A percentile compares a stretch with the other conserved stretches of the same genome.
phyloP scores from a whole-genome alignment of 2,888 invertebrate genomes.

The Gerris lacustris region DNA sequence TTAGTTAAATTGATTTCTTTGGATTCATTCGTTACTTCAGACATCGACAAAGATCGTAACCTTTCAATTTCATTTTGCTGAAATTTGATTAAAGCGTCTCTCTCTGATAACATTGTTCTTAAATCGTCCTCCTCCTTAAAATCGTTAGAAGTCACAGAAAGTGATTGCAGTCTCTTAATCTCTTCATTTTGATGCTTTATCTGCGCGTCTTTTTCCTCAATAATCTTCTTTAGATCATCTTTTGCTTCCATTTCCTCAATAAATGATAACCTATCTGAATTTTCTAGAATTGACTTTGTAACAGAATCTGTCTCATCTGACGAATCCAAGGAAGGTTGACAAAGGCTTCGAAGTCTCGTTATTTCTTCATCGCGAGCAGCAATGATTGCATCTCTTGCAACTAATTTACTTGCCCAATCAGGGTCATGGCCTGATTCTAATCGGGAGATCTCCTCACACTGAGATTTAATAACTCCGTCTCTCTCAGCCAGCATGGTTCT shows the following conservation, averaged over 20 bases:
- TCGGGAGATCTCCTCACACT: slow-evolving; percentile 55
- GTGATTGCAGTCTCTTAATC: slow-evolving; percentile 1
- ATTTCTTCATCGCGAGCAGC: slow-evolving; percentile 2
- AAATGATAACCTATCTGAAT: neutral
- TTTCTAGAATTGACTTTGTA: neutral
- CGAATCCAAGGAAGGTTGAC: neutral
- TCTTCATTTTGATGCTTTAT: neutral
- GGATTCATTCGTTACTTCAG: neutral
- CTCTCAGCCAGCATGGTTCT: slow-evolving; percentile 54
- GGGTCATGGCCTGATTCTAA: slow-evolving; percentile 37
- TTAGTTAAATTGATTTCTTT: slow-evolving; percentile 3
- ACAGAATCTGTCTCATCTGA: slow-evolving; percentile 1
- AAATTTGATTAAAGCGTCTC: neutral
- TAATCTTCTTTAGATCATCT: neutral
- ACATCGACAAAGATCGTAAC: neutral
- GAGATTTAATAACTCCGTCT: slow-evolving; percentile 56
- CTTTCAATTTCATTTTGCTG: slow-evolving; percentile 5
- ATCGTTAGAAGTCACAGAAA: neutral
- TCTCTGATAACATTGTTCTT: neutral
- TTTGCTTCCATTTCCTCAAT: neutral
- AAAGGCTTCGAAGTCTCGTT: neutral
- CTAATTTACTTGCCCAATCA: neutral
- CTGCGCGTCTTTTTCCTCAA: neutral
- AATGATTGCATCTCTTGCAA: neutral
- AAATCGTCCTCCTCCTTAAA: neutral